A percentile compares a stretch with the other conserved stretches of the same genome.
These are phyloP conservation scores for Vespertilio murinus DNA, from an alignment of 2,797 vertebrate genomes.

Conservation along the genomic window DNA sequence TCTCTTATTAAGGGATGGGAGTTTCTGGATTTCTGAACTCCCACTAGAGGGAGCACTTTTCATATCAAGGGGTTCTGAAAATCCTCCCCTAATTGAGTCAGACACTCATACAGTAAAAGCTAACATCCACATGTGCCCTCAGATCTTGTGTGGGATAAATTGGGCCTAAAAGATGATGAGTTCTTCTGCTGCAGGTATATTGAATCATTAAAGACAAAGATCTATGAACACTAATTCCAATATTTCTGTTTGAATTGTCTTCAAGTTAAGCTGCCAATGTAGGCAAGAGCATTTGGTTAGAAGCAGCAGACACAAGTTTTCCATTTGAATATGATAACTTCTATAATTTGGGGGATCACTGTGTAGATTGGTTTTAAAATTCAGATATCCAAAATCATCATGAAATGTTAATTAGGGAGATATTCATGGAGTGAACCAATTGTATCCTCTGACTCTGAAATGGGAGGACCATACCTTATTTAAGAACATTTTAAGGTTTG, in stretches of 20 bases:
- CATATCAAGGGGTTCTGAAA: background rate
- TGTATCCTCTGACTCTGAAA: background rate
- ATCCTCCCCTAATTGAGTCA: background rate
- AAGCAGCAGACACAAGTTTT: background rate
- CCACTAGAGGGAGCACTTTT: slow-evolving; percentile 1
- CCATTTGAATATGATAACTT: background rate
- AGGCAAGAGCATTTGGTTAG: background rate
- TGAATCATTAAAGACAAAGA: background rate
- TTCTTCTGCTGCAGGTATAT: background rate
- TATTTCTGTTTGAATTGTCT: slow-evolving; percentile 15
- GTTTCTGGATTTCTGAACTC: slow-evolving; percentile 32
- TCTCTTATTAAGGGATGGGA: background rate
- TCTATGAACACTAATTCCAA: background rate
- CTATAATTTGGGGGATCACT: background rate
- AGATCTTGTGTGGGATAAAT: background rate
- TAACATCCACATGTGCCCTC: background rate
- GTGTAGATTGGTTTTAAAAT: background rate
- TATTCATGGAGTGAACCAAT: background rate
- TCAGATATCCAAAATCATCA: background rate
- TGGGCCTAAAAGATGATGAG: background rate
- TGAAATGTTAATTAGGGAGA: background rate
- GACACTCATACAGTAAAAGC: background rate
- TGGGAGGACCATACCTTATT: background rate
- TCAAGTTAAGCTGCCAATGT: background rate
- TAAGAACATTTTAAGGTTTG: background rate